phyloP scores from a whole-genome alignment of 2,797 vertebrate species.

The Pristis pectinata region DNA sequence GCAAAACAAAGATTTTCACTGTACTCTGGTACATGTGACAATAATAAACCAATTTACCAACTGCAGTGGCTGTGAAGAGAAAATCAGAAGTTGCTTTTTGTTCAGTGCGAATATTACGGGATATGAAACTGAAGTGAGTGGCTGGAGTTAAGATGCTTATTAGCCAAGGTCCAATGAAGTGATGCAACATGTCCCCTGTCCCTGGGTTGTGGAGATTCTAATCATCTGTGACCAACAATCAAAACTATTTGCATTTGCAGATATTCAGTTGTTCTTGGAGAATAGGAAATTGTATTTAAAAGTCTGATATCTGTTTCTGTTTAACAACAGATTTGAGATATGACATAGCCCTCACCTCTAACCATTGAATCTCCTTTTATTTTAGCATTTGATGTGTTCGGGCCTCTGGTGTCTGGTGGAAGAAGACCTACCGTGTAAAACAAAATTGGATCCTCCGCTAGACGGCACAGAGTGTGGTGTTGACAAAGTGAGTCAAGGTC shows the following conservation, averaged over 20 bases:
- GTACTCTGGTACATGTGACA: too few relatives aligned
- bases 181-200: not conserved
- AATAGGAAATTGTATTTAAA: not conserved
- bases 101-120: not conserved
- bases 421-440: slow-evolving; percentile 87
- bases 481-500: slow-evolving; percentile 74
- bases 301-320: too few relatives aligned
- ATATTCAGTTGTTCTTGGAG: not conserved
- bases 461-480: slow-evolving; percentile 91
- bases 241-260: not conserved
- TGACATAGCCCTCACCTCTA: not conserved
- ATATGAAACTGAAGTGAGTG: not conserved
- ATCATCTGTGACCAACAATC: not conserved
- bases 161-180: not conserved
- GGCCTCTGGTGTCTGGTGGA: slow-evolving; percentile 94
- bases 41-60: too few relatives aligned
- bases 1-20: too few relatives aligned
- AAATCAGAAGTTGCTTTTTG: not conserved
- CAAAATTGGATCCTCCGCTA: slow-evolving; percentile 89
- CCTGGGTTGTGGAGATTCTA: not conserved
- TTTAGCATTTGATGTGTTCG: slow-evolving; percentile 91
- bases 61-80: not conserved
- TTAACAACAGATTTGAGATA: not conserved
- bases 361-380: slow-evolving; percentile 45
- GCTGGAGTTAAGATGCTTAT: not conserved